These are phyloP conservation scores for Anthonomus grandis DNA, from an alignment of 1,140 invertebrate species.

Conservation along the genomic window DNA sequence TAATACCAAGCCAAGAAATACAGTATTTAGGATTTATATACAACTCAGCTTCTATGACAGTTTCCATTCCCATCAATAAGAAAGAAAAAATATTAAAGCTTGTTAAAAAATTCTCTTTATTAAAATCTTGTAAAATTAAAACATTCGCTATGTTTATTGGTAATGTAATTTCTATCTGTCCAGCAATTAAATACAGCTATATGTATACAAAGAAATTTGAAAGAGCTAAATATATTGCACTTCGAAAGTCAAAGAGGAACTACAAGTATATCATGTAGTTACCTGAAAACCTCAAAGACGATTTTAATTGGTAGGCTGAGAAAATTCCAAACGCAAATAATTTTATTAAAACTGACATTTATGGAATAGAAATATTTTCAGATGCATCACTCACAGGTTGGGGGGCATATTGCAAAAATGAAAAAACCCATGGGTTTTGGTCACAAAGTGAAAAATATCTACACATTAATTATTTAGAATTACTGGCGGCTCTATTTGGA, in stretches of 20 bases:
- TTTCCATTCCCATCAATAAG: slow-evolving; percentile 3
- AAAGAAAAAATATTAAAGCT: not conserved
- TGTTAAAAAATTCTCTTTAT: not conserved
- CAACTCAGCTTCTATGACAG: not conserved
- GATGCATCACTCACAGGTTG: slow-evolving; percentile 13
- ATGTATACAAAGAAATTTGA: slow-evolving; percentile 8
- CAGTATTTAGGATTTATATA: slow-evolving; percentile 13
- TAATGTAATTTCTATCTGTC: not conserved
- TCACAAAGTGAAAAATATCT: not conserved
- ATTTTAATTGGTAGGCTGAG: slow-evolving; percentile 10
- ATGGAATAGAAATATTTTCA: slow-evolving; percentile 1
- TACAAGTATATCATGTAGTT: slow-evolving; percentile 6
- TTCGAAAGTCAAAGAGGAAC: not conserved
- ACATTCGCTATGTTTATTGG: slow-evolving; percentile 10
- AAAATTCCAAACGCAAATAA: not conserved
- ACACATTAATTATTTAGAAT: slow-evolving; percentile 13
- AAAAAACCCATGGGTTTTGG: slow-evolving; percentile 4
- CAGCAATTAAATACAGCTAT: slow-evolving; percentile 8
- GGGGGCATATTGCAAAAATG: slow-evolving; percentile 6
- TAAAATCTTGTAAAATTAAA: not conserved
- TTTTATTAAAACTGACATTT: not conserved
- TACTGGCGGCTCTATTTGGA: slow-evolving; percentile 8
- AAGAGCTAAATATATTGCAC: not conserved
- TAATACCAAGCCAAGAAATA: not conserved
- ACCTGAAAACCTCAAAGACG: not conserved